Evolutionary conservation across 1,140 invertebrate species (phyloP).

Genomic region (Parasteatoda tepidariorum): DNA sequence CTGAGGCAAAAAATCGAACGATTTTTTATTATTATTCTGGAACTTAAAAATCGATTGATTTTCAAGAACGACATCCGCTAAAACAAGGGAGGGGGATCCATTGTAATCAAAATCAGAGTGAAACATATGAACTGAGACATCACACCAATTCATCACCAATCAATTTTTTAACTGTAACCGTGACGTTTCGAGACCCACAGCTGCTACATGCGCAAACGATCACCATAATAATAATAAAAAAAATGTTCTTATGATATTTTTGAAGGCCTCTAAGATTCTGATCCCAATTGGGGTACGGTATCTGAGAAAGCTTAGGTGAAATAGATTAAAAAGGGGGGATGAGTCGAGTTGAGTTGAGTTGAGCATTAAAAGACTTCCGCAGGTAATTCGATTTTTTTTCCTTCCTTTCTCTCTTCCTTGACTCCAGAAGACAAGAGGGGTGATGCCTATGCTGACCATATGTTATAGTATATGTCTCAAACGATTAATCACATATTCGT

Average conservation of each 20-base stretch:
- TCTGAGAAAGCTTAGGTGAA: not conserved
- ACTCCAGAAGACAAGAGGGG: conserved; percentile 27
- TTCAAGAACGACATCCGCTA: conserved; percentile 9
- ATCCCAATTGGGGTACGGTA: not conserved
- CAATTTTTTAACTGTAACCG: not conserved
- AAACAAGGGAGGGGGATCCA: not conserved
- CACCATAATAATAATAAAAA: too few species aligned
- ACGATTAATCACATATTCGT: conserved; percentile 48
- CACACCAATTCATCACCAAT: conserved; percentile 42
- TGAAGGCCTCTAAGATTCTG: not conserved
- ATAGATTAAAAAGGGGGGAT: not conserved
- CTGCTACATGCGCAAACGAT: not conserved
- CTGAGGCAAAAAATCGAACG: not conserved
- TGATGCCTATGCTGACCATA: conserved; percentile 51
- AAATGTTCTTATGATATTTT: not conserved
- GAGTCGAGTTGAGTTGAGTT: not conserved
- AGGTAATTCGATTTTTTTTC: conserved; percentile 27
- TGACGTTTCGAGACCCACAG: not conserved
- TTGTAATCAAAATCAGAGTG: not conserved
- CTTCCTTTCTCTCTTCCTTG: not conserved
- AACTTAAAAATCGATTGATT: not conserved
- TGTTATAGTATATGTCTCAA: conserved; percentile 25
- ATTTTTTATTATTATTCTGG: not conserved
- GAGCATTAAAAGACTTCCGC: conserved; percentile 30
- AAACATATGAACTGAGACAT: conserved; percentile 9